A percentile compares a stretch with the other conserved stretches of the same genome.
These are phyloP conservation scores for Acestrorhynchus altus DNA, from an alignment of 2,797 vertebrate genomes.

Conservation along the genomic window DNA sequence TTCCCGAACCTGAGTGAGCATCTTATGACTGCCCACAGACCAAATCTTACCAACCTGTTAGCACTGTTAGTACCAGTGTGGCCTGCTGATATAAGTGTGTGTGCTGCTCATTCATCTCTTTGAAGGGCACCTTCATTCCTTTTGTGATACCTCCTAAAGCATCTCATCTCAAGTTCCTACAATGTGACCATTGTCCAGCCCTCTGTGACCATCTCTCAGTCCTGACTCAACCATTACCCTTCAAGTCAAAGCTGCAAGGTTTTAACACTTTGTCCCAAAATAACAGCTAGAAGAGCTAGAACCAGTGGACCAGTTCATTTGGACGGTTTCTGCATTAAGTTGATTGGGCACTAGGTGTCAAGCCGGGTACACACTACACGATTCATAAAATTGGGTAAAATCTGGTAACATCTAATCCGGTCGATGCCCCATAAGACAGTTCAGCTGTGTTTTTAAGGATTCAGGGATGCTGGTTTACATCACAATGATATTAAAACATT, in stretches of 20 bases:
- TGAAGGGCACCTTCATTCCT: neutral
- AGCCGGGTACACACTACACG: too few species aligned
- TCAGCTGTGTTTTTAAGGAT: too few species aligned
- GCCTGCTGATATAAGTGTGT: constrained; percentile 28
- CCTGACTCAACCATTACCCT: neutral
- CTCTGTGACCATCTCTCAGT: neutral
- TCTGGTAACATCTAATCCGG: too few species aligned
- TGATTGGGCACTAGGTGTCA: neutral
- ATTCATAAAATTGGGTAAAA: too few species aligned
- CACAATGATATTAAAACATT: too few species aligned
- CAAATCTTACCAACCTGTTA: neutral
- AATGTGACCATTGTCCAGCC: constrained; percentile 37
- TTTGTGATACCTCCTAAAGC: constrained; percentile 30
- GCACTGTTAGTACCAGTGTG: constrained; percentile 13
- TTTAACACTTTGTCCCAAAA: neutral
- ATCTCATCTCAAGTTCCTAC: constrained; percentile 41
- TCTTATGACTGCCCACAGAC: neutral
- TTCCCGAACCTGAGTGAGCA: neutral
- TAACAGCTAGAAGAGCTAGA: neutral
- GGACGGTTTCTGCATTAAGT: neutral
- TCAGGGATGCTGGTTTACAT: too few species aligned
- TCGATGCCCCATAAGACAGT: too few species aligned
- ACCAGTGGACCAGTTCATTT: neutral
- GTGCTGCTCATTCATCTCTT: constrained; percentile 12
- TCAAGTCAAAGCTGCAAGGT: neutral